A percentile compares a stretch with the other conserved stretches of the same genome.
Evolutionary conservation across 2,797 vertebrate genomes (phyloP).

Genomic region (Siniperca obscura): DNA sequence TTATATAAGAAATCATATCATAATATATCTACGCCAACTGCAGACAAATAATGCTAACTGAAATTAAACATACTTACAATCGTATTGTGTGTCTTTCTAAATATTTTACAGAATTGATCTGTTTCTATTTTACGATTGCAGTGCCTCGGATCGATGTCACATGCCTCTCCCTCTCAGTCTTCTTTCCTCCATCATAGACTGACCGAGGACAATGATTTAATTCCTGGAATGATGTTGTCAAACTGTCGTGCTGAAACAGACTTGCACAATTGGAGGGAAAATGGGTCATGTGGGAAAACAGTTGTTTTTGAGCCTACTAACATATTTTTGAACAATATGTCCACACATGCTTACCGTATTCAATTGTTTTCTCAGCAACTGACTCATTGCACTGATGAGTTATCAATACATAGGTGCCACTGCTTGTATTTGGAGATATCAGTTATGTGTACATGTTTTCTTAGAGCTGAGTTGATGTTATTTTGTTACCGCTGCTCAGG

Average conservation of each 20-base stretch:
- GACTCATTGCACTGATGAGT: constrained; percentile 10
- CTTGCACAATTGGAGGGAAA: constrained; percentile 61
- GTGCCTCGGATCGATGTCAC: constrained; percentile 32
- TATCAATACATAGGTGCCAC: constrained; percentile 12
- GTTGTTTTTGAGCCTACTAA: constrained; percentile 49
- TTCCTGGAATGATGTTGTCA: constrained; percentile 70
- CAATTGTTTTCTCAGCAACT: constrained; percentile 7
- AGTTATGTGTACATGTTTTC: constrained; percentile 56
- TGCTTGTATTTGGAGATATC: constrained; percentile 42
- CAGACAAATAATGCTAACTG: background rate
- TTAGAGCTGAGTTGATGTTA: constrained; percentile 55
- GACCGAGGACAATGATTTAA: constrained; percentile 53
- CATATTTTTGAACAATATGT: constrained; percentile 57
- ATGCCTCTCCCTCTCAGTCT: constrained; percentile 9
- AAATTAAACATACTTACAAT: background rate
- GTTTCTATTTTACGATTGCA: constrained; percentile 21
- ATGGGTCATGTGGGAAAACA: constrained; percentile 63
- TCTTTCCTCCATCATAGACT: constrained; percentile 15
- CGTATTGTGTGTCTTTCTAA: background rate
- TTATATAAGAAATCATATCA: background rate
- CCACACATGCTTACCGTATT: constrained; percentile 13
- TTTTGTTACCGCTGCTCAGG: constrained; percentile 74
- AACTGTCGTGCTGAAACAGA: constrained; percentile 55
- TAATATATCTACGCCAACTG: background rate
- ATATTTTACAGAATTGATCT: constrained; percentile 44